These are phyloP conservation scores for Branchellion lobata DNA, from an alignment of 2,888 invertebrate genomes.

Conservation along the genomic window DNA sequence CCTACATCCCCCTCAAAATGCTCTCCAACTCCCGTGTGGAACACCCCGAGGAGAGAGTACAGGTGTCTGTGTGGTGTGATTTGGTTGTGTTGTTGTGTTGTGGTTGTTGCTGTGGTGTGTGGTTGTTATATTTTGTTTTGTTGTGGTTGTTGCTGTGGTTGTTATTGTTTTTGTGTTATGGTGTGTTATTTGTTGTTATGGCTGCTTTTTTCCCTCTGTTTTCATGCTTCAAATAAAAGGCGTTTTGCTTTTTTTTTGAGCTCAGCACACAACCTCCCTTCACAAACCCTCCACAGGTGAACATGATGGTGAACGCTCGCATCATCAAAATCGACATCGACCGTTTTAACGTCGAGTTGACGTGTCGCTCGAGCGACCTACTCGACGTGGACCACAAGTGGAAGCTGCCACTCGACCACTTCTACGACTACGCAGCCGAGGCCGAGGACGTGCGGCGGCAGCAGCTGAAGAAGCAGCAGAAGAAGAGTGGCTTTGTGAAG, in stretches of 20 bases:
- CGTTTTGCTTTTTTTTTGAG: no score
- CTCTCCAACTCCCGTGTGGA: conserved; percentile 88
- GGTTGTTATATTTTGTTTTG: conserved; percentile 4
- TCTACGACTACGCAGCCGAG: conserved; percentile 74
- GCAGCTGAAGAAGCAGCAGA: conserved; percentile 75
- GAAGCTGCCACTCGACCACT: conserved; percentile 75
- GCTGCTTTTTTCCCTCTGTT: no score
- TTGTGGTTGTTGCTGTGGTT: neutral
- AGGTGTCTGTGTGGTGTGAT: conserved; percentile 65
- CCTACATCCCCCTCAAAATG: conserved; percentile 89
- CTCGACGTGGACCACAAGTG: conserved; percentile 85
- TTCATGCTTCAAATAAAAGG: no score
- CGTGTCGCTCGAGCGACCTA: conserved; percentile 87
- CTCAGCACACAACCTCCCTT: no score
- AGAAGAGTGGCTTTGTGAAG: conserved; percentile 65
- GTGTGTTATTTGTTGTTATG: conserved; percentile 22
- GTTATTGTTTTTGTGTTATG: neutral
- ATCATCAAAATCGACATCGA: conserved; percentile 95
- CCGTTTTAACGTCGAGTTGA: conserved; percentile 78
- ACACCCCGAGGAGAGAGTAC: conserved; percentile 88
- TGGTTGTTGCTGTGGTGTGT: neutral
- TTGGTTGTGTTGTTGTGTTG: neutral
- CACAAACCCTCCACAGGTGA: no score
- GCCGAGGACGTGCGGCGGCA: conserved; percentile 73
- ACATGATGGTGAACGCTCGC: conserved; percentile 69